A percentile compares a stretch with the other conserved stretches of the same genome.
Evolutionary conservation across 1,140 invertebrate genomes (phyloP).

Genomic region (Atta colombica): DNA sequence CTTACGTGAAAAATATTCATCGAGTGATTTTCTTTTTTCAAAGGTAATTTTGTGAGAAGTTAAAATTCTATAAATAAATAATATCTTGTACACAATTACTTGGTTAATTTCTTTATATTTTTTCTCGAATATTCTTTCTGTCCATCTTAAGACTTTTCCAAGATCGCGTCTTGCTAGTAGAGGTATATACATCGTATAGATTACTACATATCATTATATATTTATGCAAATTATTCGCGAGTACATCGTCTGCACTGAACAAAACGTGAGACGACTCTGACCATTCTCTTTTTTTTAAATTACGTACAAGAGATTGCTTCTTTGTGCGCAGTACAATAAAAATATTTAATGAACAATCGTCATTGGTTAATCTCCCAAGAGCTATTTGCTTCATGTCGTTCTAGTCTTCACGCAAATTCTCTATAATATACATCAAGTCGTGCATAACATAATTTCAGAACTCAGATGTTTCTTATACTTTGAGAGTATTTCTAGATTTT

Average conservation of each 20-base stretch:
- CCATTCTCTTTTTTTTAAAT: background rate
- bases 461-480: background rate
- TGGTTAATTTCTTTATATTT: background rate
- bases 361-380: background rate
- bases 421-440: background rate
- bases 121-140: background rate
- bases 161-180: background rate
- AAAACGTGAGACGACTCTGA: background rate
- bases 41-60: background rate
- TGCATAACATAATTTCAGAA: background rate
- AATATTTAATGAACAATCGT: slow-evolving; percentile 35
- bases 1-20: background rate
- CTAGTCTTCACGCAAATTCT: slow-evolving; percentile 10
- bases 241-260: background rate
- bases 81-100: background rate
- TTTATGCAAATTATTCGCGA: slow-evolving; percentile 37
- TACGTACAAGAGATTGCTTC: background rate
- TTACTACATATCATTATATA: slow-evolving; percentile 3
- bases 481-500: background rate
- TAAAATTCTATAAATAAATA: background rate
- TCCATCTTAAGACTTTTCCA: background rate
- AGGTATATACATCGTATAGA: background rate
- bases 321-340: background rate
- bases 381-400: background rate
- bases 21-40: background rate